Base-by-base conservation (phyloP, 2,113 vertebrate species). In the Trogon melanurus region DNA sequence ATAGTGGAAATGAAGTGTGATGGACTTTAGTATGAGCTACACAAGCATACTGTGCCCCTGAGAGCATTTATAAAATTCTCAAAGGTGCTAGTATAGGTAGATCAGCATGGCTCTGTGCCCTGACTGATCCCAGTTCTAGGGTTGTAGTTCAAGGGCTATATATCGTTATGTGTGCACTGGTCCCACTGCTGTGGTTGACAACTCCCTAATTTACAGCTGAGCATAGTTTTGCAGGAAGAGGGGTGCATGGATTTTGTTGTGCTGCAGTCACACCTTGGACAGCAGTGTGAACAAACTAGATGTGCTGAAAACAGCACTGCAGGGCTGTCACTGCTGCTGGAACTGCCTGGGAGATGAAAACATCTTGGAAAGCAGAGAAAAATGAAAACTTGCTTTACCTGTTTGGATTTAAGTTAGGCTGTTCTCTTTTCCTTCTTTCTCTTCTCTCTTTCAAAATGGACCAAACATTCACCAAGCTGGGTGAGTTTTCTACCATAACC, bases 291-390 rank as follows among this genome's bases (percentile, higher is more conserved):
- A 48, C 41, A 74, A 88, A 64, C 34, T 79, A 94, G 57, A 70
- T 73, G 44, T 51, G 34, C 56, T 64, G 67, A 38, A 85, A 94
- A 75, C 60, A 78, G 45, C 61, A 53, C 23, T 32, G 48, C 50
- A 91, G 75, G 38, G 34, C 60, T 90, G 16, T 47, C n/a, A 23
- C n/a, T 79, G 87, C 85, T 94, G 60, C 74, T 90, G 51, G 71
- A 32, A 25, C 71, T 76, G 54, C 75, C 51, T 60, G 47, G 17
- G 30, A 93, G 45, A 74, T 6, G 20, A 88, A 80, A 93, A 53
- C 32, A 65, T 19, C 36, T 89, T 73, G 50, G 9, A 83, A 70
- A 91, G 61, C 12, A 88, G 29, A 84, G 21, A 19, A 74, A 86
- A 91, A 79, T 41, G 1, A 79, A 66, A 91, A 74, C 13, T 44